Evolutionary conservation across 2,113 vertebrate genomes (phyloP).

Genomic region (Diphyllodes magnificus): DNA sequence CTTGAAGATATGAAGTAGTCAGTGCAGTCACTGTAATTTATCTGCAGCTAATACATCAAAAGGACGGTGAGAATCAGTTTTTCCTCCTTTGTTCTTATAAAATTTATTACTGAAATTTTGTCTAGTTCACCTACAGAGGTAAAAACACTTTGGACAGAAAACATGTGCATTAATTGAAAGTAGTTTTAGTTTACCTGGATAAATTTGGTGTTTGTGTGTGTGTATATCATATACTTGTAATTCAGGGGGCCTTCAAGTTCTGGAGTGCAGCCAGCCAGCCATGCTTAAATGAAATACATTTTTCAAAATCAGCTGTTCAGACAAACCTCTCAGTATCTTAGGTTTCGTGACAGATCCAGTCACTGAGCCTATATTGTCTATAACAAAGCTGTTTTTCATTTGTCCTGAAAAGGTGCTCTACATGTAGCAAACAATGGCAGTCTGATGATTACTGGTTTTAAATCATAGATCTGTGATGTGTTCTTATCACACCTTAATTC

Average conservation of each 20-base stretch:
- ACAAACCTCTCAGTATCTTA: not conserved
- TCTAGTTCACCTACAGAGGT: not conserved
- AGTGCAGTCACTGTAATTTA: not conserved
- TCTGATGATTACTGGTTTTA: not conserved
- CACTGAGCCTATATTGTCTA: not conserved
- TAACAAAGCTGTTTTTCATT: not conserved
- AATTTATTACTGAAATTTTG: not conserved
- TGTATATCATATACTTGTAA: not conserved
- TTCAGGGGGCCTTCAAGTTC: not conserved
- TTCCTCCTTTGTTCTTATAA: not conserved
- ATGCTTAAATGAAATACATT: not conserved
- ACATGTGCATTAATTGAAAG: not conserved
- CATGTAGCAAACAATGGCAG: not conserved
- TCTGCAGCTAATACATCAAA: not conserved
- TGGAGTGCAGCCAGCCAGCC: not conserved
- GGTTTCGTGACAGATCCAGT: not conserved
- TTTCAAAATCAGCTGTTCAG: not conserved
- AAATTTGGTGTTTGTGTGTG: not conserved
- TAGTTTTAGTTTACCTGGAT: not conserved
- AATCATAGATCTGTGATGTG: not conserved
- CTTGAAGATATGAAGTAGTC: constrained; percentile 4
- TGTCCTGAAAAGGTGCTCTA: not conserved
- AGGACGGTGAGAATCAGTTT: not conserved
- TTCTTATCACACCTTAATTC: not conserved
- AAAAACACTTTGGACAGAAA: not conserved